These are phyloP conservation scores for Lepus europaeus DNA, from an alignment of 2,113 vertebrate genomes.

Conservation along the genomic window DNA sequence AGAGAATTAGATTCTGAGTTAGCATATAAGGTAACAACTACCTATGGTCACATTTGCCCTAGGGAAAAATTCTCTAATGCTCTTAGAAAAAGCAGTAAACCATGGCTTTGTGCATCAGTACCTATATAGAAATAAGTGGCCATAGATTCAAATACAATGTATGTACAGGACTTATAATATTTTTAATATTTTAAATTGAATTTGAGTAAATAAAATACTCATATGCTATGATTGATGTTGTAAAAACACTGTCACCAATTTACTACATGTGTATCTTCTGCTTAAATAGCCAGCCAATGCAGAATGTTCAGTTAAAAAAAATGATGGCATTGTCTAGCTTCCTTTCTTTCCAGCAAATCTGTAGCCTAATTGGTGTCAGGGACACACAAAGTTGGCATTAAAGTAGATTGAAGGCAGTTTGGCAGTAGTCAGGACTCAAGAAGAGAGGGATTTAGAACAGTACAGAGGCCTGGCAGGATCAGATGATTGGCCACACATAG, in stretches of 20 bases:
- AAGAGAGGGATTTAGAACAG: neutral
- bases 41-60: neutral
- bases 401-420: neutral
- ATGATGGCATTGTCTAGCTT: neutral
- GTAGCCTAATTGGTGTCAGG: neutral
- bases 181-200: neutral
- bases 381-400: neutral
- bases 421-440: neutral
- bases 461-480: neutral
- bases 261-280: neutral
- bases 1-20: constrained; percentile 3
- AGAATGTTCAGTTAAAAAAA: constrained; percentile 9
- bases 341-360: neutral
- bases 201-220: constrained; percentile 39
- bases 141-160: neutral
- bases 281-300: neutral
- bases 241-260: neutral
- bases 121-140: neutral
- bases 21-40: neutral
- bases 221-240: neutral
- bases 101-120: neutral
- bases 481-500: neutral
- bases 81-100: neutral
- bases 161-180: neutral
- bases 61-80: constrained; percentile 34